A percentile compares a stretch with the other conserved stretches of the same genome.
phyloP scores from a whole-genome alignment of 2,113 vertebrate species.

The Oceanites oceanicus region DNA sequence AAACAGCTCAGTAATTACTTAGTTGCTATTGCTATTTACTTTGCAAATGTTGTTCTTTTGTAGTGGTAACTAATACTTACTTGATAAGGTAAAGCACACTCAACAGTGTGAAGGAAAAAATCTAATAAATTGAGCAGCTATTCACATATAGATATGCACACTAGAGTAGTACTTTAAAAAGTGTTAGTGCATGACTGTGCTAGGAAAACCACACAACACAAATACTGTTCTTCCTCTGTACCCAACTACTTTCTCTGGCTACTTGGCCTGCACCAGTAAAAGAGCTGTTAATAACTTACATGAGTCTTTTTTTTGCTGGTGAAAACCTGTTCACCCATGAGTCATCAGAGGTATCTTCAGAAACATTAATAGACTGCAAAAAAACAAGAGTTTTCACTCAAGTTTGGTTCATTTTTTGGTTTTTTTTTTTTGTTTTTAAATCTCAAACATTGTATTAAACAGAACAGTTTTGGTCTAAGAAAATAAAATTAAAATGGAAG shows the following conservation, averaged over 20 bases:
- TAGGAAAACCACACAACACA: background rate
- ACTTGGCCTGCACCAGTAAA: background rate
- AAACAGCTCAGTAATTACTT: background rate
- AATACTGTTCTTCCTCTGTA: background rate
- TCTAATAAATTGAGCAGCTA: background rate
- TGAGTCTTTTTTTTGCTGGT: conserved; percentile 68
- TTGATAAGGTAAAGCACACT: background rate
- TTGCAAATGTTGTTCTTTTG: background rate
- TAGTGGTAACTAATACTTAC: background rate
- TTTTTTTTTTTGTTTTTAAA: background rate
- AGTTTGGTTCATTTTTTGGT: background rate
- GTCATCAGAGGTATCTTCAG: conserved; percentile 58
- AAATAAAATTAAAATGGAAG: background rate
- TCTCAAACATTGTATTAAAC: background rate
- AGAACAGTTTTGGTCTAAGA: background rate
- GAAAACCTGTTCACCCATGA: conserved; percentile 85
- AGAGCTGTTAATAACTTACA: conserved; percentile 76
- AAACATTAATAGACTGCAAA: conserved; percentile 73
- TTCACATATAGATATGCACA: background rate
- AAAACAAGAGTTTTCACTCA: background rate
- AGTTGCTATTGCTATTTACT: background rate
- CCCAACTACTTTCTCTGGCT: background rate
- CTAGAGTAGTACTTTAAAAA: background rate
- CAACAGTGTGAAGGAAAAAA: background rate
- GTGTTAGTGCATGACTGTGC: background rate